Evolutionary conservation across 2,797 vertebrate species (phyloP).

Genomic region (Anisognathus igniventris): DNA sequence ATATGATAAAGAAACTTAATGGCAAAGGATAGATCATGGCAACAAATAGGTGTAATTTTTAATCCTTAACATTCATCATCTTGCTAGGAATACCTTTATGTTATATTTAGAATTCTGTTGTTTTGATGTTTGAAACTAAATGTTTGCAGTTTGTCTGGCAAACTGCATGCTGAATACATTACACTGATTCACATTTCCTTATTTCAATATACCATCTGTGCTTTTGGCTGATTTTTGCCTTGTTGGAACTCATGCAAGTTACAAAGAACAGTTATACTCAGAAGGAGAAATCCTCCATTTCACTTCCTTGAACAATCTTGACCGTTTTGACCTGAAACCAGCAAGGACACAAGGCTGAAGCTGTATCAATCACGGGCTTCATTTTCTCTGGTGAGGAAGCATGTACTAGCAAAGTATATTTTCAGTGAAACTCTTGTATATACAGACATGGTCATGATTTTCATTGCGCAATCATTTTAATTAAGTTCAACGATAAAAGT

Average conservation of each 20-base stretch:
- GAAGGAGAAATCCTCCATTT: neutral
- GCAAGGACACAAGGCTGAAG: neutral
- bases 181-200: slow-evolving; percentile 44
- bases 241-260: slow-evolving; percentile 8
- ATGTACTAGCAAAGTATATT: neutral
- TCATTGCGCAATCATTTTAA: slow-evolving; percentile 73
- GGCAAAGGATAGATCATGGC: neutral
- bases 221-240: slow-evolving; percentile 31
- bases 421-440: slow-evolving; percentile 16
- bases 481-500: slow-evolving; percentile 70
- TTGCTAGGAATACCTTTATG: slow-evolving; percentile 17
- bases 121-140: slow-evolving; percentile 57
- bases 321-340: slow-evolving; percentile 2
- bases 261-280: neutral
- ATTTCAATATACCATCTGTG: slow-evolving; percentile 61
- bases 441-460: slow-evolving; percentile 57
- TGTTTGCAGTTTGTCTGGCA: slow-evolving; percentile 59
- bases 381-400: neutral
- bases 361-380: neutral
- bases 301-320: neutral
- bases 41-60: neutral
- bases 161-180: slow-evolving; percentile 35
- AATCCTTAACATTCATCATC: neutral
- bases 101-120: slow-evolving; percentile 12
- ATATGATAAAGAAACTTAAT: neutral